A percentile compares a stretch with the other conserved stretches of the same genome.
Conservation (phyloP, 2,888 invertebrate species). For the Phyllotreta striolata region DNA sequence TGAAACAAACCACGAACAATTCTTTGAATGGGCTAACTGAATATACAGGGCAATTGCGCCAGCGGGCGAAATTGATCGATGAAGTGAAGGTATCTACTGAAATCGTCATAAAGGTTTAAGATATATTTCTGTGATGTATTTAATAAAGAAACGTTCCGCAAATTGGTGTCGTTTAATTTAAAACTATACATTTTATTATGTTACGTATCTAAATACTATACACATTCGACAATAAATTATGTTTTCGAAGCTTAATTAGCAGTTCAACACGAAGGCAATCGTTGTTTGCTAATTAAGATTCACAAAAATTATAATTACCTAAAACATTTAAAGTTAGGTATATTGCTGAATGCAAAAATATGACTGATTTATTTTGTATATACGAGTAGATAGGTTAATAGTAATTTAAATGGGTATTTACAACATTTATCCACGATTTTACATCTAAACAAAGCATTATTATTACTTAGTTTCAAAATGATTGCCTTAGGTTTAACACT, state of each 20-base stretch:
- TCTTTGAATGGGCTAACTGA: too few relatives aligned
- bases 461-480: slow-evolving; percentile 6
- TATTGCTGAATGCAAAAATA: background rate
- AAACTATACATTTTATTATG: slow-evolving; percentile 22
- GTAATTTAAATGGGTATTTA: slow-evolving; percentile 15
- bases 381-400: too few relatives aligned
- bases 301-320: slow-evolving; percentile 1
- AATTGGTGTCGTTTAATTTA: slow-evolving; percentile 28
- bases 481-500: slow-evolving; percentile 17
- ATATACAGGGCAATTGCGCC: too few relatives aligned
- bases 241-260: slow-evolving; percentile 2
- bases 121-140: slow-evolving; percentile 37
- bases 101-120: slow-evolving; percentile 6
- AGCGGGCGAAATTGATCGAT: too few relatives aligned
- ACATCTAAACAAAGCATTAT: slow-evolving; percentile 1
- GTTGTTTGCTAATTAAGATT: slow-evolving; percentile 32
- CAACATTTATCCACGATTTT: slow-evolving; percentile 21
- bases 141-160: slow-evolving; percentile 32
- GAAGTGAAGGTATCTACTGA: too few relatives aligned
- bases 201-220: slow-evolving; percentile 14
- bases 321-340: slow-evolving; percentile 3
- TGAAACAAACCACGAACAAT: too few relatives aligned
- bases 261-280: slow-evolving; percentile 35
- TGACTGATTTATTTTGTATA: too few relatives aligned
- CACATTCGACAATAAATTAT: background rate